Evolutionary conservation across 2,797 vertebrate species (phyloP).

Genomic region (Echeneis naucrates): DNA sequence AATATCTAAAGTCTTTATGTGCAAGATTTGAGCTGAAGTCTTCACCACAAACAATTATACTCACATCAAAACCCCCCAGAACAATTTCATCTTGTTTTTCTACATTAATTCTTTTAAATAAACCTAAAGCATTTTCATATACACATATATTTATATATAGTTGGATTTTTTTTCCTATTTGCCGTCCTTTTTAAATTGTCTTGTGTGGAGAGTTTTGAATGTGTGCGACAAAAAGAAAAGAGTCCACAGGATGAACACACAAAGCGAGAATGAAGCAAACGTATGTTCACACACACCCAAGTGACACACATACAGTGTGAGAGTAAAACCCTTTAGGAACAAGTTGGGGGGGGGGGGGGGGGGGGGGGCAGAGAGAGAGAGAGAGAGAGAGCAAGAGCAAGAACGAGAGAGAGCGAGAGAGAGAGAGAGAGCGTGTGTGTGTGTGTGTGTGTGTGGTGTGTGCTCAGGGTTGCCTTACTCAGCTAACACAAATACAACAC

Average conservation of each 20-base stretch:
- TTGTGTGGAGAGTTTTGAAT: slow-evolving; percentile 53
- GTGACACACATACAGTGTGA: slow-evolving; percentile 39
- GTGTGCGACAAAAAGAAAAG: slow-evolving; percentile 50
- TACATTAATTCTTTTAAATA: slow-evolving; percentile 85
- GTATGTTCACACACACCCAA: slow-evolving; percentile 32
- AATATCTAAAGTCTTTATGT: slow-evolving; percentile 88
- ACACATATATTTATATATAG: slow-evolving; percentile 85
- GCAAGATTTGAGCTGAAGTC: slow-evolving; percentile 86
- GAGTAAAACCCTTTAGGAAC: slow-evolving; percentile 24
- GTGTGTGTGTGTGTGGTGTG: background rate
- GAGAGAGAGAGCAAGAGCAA: slow-evolving; percentile 11
- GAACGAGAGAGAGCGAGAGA: no score
- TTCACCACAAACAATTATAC: slow-evolving; percentile 83
- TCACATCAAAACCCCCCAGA: slow-evolving; percentile 74
- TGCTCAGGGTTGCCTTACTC: no score
- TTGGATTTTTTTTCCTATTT: slow-evolving; percentile 77
- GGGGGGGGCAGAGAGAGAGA: no score
- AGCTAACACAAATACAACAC: background rate
- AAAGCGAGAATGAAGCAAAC: slow-evolving; percentile 62
- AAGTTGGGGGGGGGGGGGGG: no score
- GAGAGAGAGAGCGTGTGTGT: slow-evolving; percentile 15
- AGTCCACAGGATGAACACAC: slow-evolving; percentile 59
- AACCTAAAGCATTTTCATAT: slow-evolving; percentile 85
- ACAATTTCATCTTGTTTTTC: slow-evolving; percentile 67
- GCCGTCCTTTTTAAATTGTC: slow-evolving; percentile 68